phyloP scores from a whole-genome alignment of 2,888 invertebrate genomes.

The Eupithecia dodoneata region DNA sequence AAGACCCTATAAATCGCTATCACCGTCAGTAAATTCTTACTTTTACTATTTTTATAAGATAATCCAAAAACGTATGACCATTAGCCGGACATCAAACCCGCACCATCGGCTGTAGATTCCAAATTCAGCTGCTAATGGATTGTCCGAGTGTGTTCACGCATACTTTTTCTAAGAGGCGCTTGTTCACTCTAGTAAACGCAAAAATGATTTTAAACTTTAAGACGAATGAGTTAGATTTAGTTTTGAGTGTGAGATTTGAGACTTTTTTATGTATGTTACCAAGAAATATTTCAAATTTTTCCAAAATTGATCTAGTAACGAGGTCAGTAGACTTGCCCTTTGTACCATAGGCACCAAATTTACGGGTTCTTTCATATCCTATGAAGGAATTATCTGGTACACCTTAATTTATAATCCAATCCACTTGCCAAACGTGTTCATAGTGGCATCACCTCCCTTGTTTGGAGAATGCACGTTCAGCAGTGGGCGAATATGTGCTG shows the following conservation, averaged over 20 bases:
- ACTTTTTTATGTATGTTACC: neutral
- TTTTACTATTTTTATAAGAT: neutral
- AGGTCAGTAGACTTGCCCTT: neutral
- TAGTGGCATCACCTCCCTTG: too few species aligned
- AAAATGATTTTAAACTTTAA: neutral
- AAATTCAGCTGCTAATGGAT: conserved; percentile 46
- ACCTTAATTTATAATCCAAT: neutral
- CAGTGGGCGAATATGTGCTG: too few species aligned
- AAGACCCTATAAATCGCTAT: neutral
- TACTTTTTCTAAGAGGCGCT: conserved; percentile 33
- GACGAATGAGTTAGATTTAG: neutral
- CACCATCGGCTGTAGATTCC: neutral
- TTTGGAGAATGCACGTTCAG: too few species aligned
- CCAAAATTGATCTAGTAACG: neutral
- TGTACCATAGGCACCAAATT: neutral
- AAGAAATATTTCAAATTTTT: neutral
- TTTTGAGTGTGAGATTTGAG: neutral
- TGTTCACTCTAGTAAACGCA: neutral
- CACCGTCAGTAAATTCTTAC: neutral
- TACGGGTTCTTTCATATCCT: neutral
- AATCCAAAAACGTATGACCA: neutral
- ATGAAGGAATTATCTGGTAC: neutral
- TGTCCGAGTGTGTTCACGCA: conserved; percentile 26
- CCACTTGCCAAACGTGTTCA: too few species aligned
- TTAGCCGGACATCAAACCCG: conserved; percentile 10